A percentile compares a stretch with the other conserved stretches of the same genome.
Conservation (phyloP, 2,113 vertebrate species). For the Tragelaphus imberbis region DNA sequence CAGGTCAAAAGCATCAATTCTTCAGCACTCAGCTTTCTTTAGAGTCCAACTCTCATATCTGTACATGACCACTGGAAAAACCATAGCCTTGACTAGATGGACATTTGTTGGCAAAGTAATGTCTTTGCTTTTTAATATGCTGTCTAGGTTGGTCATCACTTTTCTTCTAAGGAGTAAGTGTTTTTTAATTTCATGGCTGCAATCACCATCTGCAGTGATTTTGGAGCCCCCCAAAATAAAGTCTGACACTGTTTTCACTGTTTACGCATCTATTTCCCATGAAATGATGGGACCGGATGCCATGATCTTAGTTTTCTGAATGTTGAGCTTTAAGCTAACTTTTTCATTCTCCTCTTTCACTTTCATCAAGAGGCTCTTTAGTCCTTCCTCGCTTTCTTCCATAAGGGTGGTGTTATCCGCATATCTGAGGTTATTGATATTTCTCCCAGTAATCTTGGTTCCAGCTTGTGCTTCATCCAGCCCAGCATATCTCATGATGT, state of each 20-base stretch:
- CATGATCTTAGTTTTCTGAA: neutral
- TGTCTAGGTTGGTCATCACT: neutral
- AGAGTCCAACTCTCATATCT: neutral
- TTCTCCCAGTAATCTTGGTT: neutral
- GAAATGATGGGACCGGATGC: neutral
- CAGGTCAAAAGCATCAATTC: neutral
- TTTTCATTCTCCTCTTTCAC: neutral
- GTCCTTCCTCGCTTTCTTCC: neutral
- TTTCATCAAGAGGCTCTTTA: neutral
- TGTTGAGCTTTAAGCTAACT: neutral
- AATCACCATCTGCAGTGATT: neutral
- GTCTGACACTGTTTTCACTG: neutral
- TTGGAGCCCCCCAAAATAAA: neutral
- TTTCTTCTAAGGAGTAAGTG: accelerated
- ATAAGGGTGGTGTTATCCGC: neutral
- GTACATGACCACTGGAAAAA: neutral
- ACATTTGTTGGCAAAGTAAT: neutral
- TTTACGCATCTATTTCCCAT: neutral
- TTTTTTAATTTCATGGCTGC: neutral
- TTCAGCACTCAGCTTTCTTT: neutral
- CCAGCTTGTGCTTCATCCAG: neutral
- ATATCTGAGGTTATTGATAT: neutral
- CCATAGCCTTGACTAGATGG: neutral
- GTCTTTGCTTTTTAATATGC: neutral
- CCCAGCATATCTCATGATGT: neutral